phyloP scores from a whole-genome alignment of 2,113 vertebrate genomes.

The Coracopsis vasa region DNA sequence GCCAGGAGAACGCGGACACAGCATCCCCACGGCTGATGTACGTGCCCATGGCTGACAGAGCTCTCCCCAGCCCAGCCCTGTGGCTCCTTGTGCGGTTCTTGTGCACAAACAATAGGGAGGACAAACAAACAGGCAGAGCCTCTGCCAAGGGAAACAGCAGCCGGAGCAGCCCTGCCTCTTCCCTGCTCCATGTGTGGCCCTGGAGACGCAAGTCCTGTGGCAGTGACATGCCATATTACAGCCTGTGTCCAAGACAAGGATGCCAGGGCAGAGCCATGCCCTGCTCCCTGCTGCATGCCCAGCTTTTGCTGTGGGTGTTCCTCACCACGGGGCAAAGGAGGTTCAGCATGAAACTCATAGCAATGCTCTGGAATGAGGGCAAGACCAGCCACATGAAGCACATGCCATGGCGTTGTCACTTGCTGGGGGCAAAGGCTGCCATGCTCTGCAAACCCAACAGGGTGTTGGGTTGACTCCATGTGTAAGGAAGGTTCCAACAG shows the following conservation, averaged over 20 bases:
- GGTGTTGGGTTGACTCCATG: neutral
- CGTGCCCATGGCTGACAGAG: fast-evolving
- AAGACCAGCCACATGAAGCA: neutral
- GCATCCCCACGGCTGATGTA: fast-evolving
- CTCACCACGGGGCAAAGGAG: fast-evolving
- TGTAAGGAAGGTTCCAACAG: neutral
- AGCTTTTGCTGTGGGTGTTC: neutral
- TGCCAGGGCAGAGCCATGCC: neutral
- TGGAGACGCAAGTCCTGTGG: fast-evolving
- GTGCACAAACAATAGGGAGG: neutral
- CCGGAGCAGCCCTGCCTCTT: neutral
- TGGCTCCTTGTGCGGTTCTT: neutral
- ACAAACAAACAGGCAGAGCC: neutral
- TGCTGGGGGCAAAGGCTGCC: neutral
- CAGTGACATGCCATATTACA: fast-evolving
- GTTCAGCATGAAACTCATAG: neutral
- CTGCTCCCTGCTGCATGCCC: neutral
- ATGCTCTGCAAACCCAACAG: neutral
- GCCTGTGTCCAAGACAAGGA: fast-evolving
- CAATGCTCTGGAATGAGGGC: fast-evolving
- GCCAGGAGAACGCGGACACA: neutral
- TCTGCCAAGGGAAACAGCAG: neutral
- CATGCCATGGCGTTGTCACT: fast-evolving
- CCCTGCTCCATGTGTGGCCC: neutral
- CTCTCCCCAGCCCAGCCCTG: neutral